A percentile compares a stretch with the other conserved stretches of the same genome.
Conservation (phyloP, 2,797 vertebrate species). For the Melanotaenia trifasciata region DNA sequence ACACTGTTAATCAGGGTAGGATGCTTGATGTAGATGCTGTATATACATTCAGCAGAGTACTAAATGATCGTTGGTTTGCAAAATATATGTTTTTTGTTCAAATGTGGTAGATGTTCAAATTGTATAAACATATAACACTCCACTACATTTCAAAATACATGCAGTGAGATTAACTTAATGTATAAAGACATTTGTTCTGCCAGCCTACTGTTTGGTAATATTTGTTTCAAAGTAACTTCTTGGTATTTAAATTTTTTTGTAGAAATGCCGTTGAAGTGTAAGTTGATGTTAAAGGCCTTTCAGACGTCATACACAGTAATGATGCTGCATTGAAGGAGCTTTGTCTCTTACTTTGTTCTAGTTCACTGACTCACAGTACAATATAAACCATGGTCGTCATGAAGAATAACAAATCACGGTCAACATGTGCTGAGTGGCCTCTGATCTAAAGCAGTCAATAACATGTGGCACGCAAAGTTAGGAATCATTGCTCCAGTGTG, state of each 20-base stretch:
- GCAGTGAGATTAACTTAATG: not conserved
- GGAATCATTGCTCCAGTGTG: conserved; percentile 30
- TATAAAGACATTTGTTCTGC: not conserved
- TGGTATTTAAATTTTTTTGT: not conserved
- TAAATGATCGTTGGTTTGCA: not conserved
- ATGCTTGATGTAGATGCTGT: not conserved
- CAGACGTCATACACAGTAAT: not conserved
- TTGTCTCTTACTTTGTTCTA: conserved; percentile 63
- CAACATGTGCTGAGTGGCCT: conserved; percentile 49
- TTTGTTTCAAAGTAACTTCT: not conserved
- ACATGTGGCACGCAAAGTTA: conserved; percentile 35
- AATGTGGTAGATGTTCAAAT: not conserved
- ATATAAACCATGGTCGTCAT: conserved; percentile 52
- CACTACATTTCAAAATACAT: not conserved
- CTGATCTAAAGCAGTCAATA: conserved; percentile 61
- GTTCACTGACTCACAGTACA: conserved; percentile 50
- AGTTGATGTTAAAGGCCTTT: not conserved
- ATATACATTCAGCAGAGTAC: not conserved
- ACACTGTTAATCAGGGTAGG: not conserved
- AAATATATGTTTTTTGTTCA: not conserved
- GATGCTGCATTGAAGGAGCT: conserved; percentile 1
- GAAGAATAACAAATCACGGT: conserved; percentile 65
- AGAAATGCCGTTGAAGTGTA: not conserved
- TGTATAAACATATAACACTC: not conserved
- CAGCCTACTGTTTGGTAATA: not conserved